phyloP scores from a whole-genome alignment of 2,797 vertebrate genomes.

The Carcharodon carcharias region DNA sequence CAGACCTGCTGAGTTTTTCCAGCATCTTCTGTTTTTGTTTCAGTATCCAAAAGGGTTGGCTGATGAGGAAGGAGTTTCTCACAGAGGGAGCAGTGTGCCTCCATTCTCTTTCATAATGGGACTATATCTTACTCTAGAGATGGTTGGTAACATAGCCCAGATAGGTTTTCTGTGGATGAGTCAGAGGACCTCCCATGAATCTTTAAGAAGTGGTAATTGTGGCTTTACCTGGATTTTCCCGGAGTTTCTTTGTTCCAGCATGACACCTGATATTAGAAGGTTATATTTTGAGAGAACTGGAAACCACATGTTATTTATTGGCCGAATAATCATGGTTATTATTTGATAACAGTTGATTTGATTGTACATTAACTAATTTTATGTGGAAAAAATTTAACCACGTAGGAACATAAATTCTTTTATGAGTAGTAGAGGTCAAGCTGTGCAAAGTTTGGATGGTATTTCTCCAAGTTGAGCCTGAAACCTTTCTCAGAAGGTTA shows the following conservation, averaged over 20 bases:
- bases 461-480: neutral
- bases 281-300: neutral
- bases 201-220: neutral
- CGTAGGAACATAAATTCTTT: neutral
- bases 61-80: too few species aligned
- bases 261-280: neutral
- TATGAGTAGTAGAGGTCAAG: neutral
- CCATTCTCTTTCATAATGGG: neutral
- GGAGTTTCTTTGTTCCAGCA: neutral
- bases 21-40: too few species aligned
- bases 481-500: neutral
- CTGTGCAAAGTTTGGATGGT: neutral
- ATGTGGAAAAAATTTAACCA: neutral
- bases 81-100: too few species aligned
- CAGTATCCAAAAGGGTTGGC: too few species aligned
- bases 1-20: too few species aligned
- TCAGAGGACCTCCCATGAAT: neutral
- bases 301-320: neutral
- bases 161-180: neutral
- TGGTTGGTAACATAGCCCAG: neutral
- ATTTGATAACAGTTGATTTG: neutral
- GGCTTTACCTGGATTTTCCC: neutral
- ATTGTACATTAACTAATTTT: neutral
- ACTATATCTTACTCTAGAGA: neutral
- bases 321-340: neutral